Percentiles rank a stretch among this genome's conserved stretches.
Conservation (phyloP, 2,888 invertebrate genomes). For the Caenorhabditis angaria region DNA sequence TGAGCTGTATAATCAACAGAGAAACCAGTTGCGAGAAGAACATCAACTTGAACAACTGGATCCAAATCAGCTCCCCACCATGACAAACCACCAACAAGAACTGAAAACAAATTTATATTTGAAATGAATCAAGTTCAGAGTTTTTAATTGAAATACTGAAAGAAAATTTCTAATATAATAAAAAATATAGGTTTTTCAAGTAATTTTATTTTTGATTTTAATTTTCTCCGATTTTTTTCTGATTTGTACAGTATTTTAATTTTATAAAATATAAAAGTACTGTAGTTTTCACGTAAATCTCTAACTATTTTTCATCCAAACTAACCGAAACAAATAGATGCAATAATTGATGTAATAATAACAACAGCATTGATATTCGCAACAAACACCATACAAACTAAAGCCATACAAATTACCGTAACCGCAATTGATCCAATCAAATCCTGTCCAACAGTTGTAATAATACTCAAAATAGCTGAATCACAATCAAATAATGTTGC, state of each 20-base stretch:
- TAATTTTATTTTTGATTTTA: too few species aligned
- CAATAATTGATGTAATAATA: slow-evolving; percentile 63
- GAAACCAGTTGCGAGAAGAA: slow-evolving; percentile 70
- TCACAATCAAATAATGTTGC: slow-evolving; percentile 70
- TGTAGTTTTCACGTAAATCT: too few species aligned
- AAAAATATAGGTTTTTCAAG: neutral
- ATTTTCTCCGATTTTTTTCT: too few species aligned
- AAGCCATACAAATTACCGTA: slow-evolving; percentile 68
- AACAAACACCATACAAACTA: slow-evolving; percentile 69
- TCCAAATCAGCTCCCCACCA: slow-evolving; percentile 71
- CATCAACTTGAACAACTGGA: slow-evolving; percentile 69
- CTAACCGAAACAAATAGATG: slow-evolving; percentile 67
- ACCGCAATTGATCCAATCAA: slow-evolving; percentile 63
- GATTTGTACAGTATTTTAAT: too few species aligned
- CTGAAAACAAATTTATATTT: slow-evolving; percentile 39
- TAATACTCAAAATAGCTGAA: slow-evolving; percentile 63
- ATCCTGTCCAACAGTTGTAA: slow-evolving; percentile 60
- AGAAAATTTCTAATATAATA: too few species aligned
- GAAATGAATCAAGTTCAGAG: too few species aligned
- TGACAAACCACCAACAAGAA: slow-evolving; percentile 65
- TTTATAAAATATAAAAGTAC: too few species aligned
- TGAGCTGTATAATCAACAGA: slow-evolving; percentile 67
- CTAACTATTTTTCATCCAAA: neutral
- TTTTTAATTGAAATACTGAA: too few species aligned
- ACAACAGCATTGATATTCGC: slow-evolving; percentile 60